Evolutionary conservation across 1,140 invertebrate genomes (phyloP).

Genomic region (Acromyrmex charruanus): DNA sequence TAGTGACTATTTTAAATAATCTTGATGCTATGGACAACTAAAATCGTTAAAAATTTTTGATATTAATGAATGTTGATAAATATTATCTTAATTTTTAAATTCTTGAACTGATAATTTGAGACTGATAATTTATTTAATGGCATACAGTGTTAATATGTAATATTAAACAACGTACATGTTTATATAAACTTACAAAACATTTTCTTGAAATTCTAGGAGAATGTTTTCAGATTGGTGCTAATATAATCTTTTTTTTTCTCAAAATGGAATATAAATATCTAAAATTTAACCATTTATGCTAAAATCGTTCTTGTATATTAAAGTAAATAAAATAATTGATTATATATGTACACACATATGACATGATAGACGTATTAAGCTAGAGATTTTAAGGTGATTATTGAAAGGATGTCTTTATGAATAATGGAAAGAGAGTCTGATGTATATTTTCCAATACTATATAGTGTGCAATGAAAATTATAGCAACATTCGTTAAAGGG

Average conservation of each 20-base stretch:
- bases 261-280: neutral
- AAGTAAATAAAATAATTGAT: slow-evolving; percentile 52
- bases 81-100: neutral
- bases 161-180: neutral
- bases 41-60: neutral
- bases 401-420: slow-evolving; percentile 19
- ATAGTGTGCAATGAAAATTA: slow-evolving; percentile 36
- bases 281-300: slow-evolving; percentile 22
- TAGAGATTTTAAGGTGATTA: slow-evolving; percentile 40
- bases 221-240: neutral
- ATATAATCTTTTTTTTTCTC: neutral
- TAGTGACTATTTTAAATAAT: neutral
- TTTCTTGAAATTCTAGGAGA: neutral
- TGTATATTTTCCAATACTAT: slow-evolving; percentile 47
- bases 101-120: neutral
- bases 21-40: too few relatives aligned
- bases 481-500: slow-evolving; percentile 11
- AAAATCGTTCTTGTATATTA: slow-evolving; percentile 51
- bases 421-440: slow-evolving; percentile 30
- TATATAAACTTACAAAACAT: neutral
- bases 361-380: slow-evolving; percentile 24
- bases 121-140: neutral
- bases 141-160: neutral
- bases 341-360: slow-evolving; percentile 9
- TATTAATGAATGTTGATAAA: neutral